Base-by-base conservation (phyloP, 2,888 invertebrate genomes). In the Drosophila yooni region DNA sequence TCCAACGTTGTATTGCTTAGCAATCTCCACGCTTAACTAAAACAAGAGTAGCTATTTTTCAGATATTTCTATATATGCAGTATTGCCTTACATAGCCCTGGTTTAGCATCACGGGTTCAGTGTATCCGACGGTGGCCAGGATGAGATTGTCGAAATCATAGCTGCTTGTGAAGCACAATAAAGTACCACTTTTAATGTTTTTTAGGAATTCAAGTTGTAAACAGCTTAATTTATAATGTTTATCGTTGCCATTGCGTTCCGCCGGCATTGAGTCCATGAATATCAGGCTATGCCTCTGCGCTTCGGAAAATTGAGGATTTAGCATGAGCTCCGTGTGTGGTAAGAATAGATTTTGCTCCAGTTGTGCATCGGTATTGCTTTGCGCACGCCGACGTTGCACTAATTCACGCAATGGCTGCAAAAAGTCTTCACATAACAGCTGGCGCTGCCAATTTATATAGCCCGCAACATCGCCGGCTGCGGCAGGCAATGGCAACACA, bases 361-460 rank as follows among this genome's bases (percentile, higher is more conserved):
- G 60, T 13, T 83, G 43, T 0, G 15, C 25, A 0, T 67, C 53
- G 0, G 59, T 7, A 38, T 71, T 34, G 11, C 13, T 13, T 34
- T 58, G 51, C 18, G 43, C 25, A 10, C 62, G 65, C 13, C 92
- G 51, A n/a, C 74, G 73, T 10, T 70, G 40, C 2, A 91, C 82
- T 18, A 82, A 82, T 86, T 95, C 94, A 40, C 96, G 93, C 31
- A 98, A 91, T 0, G 97, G 96, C 25, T 94, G 94, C 38, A 97
- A 94, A 89, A 96, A 97, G 92, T 98, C 98, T 93, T 98, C 97
- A 38, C 97, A 93, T 57, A 98, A 91, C 40, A 97, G 93, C 43
- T 96, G 94, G 88, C 97, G 97, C 81, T 97, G 97, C n/a, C 96
- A 94, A 82, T 96, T 96, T 31, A 98, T 93, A 90, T 98, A 98